Evolutionary conservation across 1,140 invertebrate species (phyloP).

Genomic region (Gryllus bimaculatus): DNA sequence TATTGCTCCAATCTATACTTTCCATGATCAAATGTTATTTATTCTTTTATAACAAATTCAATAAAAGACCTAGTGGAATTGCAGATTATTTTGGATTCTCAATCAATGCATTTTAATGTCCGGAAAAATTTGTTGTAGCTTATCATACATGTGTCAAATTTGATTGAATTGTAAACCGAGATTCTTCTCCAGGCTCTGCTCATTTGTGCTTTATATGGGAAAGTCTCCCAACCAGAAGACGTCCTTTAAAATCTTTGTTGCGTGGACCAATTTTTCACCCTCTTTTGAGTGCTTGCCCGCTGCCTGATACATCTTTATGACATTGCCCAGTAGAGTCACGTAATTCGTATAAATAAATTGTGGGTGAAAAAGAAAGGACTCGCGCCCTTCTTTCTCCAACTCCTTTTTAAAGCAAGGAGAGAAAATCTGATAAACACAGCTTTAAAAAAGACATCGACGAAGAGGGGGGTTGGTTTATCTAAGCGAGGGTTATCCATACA

Average conservation of each 20-base stretch:
- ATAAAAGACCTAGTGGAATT: too few relatives aligned
- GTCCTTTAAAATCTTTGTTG: neutral
- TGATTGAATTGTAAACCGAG: too few relatives aligned
- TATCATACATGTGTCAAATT: too few relatives aligned
- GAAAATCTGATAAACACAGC: neutral
- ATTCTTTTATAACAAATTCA: too few relatives aligned
- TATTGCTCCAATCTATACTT: too few relatives aligned
- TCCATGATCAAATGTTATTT: too few relatives aligned
- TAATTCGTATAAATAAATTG: conserved; percentile 2
- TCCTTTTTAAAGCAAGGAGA: neutral
- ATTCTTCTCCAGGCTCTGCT: too few relatives aligned
- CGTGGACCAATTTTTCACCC: neutral
- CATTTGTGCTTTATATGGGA: too few relatives aligned
- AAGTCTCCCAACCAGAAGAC: too few relatives aligned
- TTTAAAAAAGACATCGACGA: neutral
- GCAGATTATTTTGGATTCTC: too few relatives aligned
- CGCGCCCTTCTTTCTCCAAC: neutral
- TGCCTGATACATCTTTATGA: neutral
- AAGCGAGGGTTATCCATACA: neutral
- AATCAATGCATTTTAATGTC: too few relatives aligned
- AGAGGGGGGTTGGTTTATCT: neutral
- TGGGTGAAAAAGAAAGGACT: neutral
- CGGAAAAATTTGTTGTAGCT: too few relatives aligned
- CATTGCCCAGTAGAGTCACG: neutral
- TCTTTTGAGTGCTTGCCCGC: neutral